Conservation (phyloP, 1,140 invertebrate species). For the Rhizoglyphus robini region DNA sequence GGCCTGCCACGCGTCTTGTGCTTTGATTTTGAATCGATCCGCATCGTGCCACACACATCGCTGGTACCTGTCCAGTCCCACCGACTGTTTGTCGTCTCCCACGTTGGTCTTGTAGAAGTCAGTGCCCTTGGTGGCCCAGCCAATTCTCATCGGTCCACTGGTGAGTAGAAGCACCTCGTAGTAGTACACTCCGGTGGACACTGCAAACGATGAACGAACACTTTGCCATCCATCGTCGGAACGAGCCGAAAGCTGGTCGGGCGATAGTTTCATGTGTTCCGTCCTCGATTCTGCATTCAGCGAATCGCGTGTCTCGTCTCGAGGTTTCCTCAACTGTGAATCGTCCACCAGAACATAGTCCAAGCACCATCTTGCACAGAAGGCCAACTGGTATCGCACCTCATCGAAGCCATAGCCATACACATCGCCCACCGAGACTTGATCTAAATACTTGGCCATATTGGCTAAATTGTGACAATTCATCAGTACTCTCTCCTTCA, state of each 20-base stretch:
- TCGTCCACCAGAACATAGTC: neutral
- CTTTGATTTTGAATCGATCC: constrained; percentile 41
- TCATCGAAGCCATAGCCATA: neutral
- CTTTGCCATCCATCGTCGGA: neutral
- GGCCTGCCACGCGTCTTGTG: neutral
- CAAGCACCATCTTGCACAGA: neutral
- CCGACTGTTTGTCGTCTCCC: constrained; percentile 74
- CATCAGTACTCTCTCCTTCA: neutral
- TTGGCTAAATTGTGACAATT: neutral
- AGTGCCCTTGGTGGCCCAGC: constrained; percentile 83
- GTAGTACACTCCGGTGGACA: constrained; percentile 74
- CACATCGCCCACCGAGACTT: neutral
- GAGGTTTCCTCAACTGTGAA: neutral
- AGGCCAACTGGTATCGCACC: neutral
- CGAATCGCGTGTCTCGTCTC: neutral
- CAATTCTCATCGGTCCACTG: constrained; percentile 88
- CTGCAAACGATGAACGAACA: constrained; percentile 81
- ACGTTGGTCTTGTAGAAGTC: constrained; percentile 88
- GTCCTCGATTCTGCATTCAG: neutral
- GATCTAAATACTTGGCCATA: neutral
- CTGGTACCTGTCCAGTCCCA: constrained; percentile 82
- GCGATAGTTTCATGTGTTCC: neutral
- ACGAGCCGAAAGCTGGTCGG: neutral
- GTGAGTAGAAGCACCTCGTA: constrained; percentile 77
- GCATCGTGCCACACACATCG: constrained; percentile 78